Evolutionary conservation across 2,888 invertebrate species (phyloP), one percentile per base, ranked within the genome.

Genomic region (Bimastos eiseni): DNA sequence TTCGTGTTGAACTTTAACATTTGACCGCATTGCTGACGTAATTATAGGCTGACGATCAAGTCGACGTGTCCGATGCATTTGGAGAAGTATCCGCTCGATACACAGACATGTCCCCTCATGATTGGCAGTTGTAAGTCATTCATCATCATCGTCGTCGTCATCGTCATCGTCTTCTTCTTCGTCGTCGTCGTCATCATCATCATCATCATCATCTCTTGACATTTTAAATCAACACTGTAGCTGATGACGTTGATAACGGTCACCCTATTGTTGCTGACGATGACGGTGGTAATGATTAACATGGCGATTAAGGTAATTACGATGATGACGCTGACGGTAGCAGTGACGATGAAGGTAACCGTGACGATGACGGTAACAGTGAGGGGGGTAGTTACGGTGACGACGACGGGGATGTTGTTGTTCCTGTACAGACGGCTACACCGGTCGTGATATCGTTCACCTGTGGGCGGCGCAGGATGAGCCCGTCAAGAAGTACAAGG

Each of bases 51-150:
- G 93, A 97, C 97, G 37, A 97, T 97, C 93, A 97, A 97, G 95
- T 97, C 97, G 34, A 97, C 97, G 41, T 97, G 97, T 94, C 97
- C 97, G 4, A 97, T 97, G 97, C 97, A 97, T 95, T 95, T 97
- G 91, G 97, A 92, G 44, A 92, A 92, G 88, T 92, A 92, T 88
- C 97, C 97, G 0, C 97, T 97, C 97, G 97, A 97, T 94, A 97
- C 97, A 89, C 97, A 97, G 94, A 95, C 96, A 92, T 97, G 97
- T 94, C 97, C 97, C 0, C 95, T 95, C 37, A 96, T 96, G 95
- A 96, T 97, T 93, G 97, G 97, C 91, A 97, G 97, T 93, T 97
- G 97, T 97, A 96, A 97, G 94, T 94, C 0, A 3, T 8, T 70
- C n/a, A 70, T 70, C 70, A n/a, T 70, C 70, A n/a, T 70, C 70